These are phyloP conservation scores for Elaphurus davidianus DNA, from an alignment of 2,113 vertebrate genomes.

Conservation along the genomic window DNA sequence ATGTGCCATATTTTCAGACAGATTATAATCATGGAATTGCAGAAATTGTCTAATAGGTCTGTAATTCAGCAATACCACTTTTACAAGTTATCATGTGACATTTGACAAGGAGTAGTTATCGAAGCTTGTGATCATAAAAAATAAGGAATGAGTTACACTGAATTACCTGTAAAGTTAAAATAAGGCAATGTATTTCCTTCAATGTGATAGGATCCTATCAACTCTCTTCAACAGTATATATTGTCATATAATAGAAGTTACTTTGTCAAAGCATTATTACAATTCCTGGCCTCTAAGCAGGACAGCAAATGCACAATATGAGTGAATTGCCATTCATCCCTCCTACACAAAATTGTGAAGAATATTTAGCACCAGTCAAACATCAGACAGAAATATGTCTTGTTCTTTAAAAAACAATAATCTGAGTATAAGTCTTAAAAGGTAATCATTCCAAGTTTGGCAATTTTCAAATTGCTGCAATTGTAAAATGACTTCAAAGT, in stretches of 20 bases:
- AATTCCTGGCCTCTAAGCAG: background rate
- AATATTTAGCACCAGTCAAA: background rate
- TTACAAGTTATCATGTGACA: background rate
- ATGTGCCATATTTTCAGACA: background rate
- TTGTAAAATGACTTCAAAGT: constrained; percentile 11
- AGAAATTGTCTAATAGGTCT: background rate
- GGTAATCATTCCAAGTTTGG: background rate
- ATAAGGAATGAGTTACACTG: background rate
- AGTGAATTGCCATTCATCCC: background rate
- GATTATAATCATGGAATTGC: background rate
- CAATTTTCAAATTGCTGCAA: background rate
- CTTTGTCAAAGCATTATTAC: background rate
- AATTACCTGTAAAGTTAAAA: background rate
- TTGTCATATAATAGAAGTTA: background rate
- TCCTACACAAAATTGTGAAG: background rate
- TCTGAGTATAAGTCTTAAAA: background rate
- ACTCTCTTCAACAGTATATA: background rate
- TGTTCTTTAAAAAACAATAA: background rate
- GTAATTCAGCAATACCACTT: background rate
- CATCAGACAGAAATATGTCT: background rate
- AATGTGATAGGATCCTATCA: background rate
- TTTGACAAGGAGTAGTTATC: background rate
- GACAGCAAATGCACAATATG: background rate
- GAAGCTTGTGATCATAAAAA: background rate
- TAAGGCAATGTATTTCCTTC: background rate